Conservation (phyloP, 2,888 invertebrate genomes). For the Drosophila setosimentum region DNA sequence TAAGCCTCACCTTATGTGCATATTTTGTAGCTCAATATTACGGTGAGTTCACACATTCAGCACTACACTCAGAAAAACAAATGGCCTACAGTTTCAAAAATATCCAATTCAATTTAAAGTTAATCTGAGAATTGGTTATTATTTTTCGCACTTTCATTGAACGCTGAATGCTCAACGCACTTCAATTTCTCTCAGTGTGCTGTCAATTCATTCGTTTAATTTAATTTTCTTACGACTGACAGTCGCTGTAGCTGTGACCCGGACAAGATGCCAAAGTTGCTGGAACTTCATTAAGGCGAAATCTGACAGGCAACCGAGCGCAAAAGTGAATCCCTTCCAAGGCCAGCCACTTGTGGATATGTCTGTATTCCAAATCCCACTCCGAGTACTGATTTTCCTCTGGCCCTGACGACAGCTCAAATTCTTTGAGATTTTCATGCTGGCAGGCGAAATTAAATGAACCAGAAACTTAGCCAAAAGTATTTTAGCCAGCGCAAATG, state of each 20-base stretch:
- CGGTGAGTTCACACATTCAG: neutral
- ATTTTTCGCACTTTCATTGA: neutral
- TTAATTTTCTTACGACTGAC: slow-evolving; percentile 56
- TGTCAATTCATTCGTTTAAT: slow-evolving; percentile 51
- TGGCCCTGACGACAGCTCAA: slow-evolving; percentile 11
- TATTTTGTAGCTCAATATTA: slow-evolving; percentile 16
- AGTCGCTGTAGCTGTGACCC: slow-evolving; percentile 33
- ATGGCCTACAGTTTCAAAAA: neutral
- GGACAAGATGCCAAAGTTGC: slow-evolving; percentile 63
- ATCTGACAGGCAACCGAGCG: slow-evolving; percentile 65
- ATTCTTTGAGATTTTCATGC: slow-evolving; percentile 17
- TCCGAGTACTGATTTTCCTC: slow-evolving; percentile 12
- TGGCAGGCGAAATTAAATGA: slow-evolving; percentile 64
- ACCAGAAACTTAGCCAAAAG: slow-evolving; percentile 66
- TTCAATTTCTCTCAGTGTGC: slow-evolving; percentile 6
- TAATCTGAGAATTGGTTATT: neutral
- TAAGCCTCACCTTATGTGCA: slow-evolving; percentile 22
- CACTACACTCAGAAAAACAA: neutral
- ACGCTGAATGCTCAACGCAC: neutral
- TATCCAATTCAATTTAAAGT: neutral
- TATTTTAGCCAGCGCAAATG: slow-evolving; percentile 57
- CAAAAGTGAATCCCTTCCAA: slow-evolving; percentile 46
- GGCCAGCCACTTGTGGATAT: slow-evolving; percentile 71
- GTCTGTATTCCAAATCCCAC: slow-evolving; percentile 21
- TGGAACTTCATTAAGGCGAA: slow-evolving; percentile 70